Conservation (phyloP, 2,113 vertebrate genomes). For the Baryphthengus martii region DNA sequence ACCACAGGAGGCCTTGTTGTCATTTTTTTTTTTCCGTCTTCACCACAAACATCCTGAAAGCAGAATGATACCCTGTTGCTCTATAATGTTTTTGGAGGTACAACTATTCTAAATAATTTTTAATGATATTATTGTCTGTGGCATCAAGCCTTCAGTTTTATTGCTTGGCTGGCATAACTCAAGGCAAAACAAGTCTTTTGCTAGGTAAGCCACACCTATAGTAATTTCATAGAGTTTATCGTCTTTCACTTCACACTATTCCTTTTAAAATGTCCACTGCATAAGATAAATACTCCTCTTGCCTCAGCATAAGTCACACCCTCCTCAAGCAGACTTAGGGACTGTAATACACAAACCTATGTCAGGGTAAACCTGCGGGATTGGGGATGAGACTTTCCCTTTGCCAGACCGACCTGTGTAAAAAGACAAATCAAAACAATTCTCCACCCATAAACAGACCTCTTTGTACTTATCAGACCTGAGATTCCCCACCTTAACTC, state of each 20-base stretch:
- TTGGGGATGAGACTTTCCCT: background rate
- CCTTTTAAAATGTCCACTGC: background rate
- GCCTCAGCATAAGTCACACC: background rate
- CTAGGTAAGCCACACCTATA: background rate
- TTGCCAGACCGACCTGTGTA: background rate
- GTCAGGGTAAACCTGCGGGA: background rate
- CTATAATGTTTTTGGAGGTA: background rate
- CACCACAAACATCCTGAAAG: background rate
- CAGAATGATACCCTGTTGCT: background rate
- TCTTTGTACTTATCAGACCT: background rate
- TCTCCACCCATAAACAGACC: background rate
- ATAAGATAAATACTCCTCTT: background rate
- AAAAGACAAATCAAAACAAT: background rate
- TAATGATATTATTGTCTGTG: background rate
- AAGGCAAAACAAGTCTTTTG: slow-evolving; percentile 12
- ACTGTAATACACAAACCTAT: background rate
- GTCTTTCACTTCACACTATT: background rate
- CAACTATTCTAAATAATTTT: background rate
- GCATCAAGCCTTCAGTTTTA: background rate
- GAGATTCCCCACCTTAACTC: background rate
- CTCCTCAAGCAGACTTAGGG: background rate
- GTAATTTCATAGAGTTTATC: background rate
- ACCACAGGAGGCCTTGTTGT: background rate
- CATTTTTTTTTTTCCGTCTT: background rate
- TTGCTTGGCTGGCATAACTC: background rate